Conservation (phyloP, 2,888 invertebrate genomes). For the Eulithis prunata region DNA sequence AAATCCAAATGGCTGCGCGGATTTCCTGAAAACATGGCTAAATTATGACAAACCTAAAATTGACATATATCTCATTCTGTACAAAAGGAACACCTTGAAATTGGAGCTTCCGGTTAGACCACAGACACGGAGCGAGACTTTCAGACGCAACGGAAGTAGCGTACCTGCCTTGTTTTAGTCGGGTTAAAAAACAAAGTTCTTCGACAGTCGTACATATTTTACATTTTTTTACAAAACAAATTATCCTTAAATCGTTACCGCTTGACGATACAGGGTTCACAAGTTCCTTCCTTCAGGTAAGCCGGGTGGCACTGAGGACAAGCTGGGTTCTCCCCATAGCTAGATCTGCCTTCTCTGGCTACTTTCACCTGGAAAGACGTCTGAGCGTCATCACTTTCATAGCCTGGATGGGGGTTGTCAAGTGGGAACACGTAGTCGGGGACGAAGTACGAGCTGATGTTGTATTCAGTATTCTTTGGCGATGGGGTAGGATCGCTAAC, state of each 20-base stretch:
- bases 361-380: constrained; percentile 86
- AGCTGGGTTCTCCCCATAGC: constrained; percentile 84
- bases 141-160: too few species aligned
- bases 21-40: too few species aligned
- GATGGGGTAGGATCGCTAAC: constrained; percentile 53
- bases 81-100: too few species aligned
- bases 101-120: too few species aligned
- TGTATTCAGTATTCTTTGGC: constrained; percentile 76
- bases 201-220: constrained; percentile 13
- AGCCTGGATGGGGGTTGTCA: constrained; percentile 85
- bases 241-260: constrained; percentile 59
- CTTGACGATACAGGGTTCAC: constrained; percentile 86
- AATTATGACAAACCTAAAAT: too few species aligned
- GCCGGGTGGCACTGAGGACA: constrained; percentile 87
- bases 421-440: constrained; percentile 86
- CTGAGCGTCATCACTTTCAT: constrained; percentile 80
- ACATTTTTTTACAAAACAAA: constrained; percentile 22
- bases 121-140: too few species aligned
- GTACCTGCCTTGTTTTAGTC: too few species aligned
- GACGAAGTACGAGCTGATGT: constrained; percentile 85
- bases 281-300: constrained; percentile 85
- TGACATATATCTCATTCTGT: too few species aligned
- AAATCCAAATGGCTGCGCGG: too few species aligned
- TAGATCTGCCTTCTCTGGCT: constrained; percentile 69
- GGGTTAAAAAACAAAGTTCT: too few species aligned